Conservation (phyloP, 1,140 invertebrate species). For the Luehdorfia chinensis region DNA sequence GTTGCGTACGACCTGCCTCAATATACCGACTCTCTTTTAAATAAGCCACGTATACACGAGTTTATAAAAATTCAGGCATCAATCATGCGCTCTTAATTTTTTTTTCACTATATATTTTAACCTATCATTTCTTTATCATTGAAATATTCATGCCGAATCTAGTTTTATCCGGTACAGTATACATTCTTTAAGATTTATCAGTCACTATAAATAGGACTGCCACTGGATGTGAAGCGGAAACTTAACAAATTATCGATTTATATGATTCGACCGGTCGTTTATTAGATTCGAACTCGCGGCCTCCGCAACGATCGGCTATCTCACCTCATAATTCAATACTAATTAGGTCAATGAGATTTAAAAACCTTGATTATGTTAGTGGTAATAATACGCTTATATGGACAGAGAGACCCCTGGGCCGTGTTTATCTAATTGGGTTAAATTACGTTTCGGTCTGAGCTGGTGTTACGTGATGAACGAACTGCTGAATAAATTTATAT, state of each 20-base stretch:
- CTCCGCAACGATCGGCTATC: conserved; percentile 13
- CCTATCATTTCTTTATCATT: too few species aligned
- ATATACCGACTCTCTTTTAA: not conserved
- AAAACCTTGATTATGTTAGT: conserved; percentile 20
- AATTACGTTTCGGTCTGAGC: conserved; percentile 8
- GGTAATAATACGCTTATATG: conserved; percentile 18
- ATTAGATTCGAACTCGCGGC: not conserved
- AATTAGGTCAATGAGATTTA: conserved; percentile 28
- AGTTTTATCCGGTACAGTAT: too few species aligned
- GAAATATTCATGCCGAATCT: too few species aligned
- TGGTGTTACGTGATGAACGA: not conserved
- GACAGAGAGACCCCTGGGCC: conserved; percentile 7
- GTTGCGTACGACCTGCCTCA: conserved; percentile 8
- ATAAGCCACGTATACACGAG: not conserved
- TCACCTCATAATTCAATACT: conserved; percentile 22
- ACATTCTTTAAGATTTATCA: too few species aligned
- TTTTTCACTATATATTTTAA: too few species aligned
- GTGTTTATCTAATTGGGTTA: conserved; percentile 31
- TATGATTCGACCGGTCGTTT: too few species aligned
- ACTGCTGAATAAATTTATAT: not conserved
- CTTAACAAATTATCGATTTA: too few species aligned
- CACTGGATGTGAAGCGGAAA: too few species aligned
- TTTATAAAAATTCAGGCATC: too few species aligned
- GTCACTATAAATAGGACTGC: too few species aligned
- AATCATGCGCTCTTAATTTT: too few species aligned